Conservation (phyloP, 2,888 invertebrate genomes). For the Ischnura elegans region DNA sequence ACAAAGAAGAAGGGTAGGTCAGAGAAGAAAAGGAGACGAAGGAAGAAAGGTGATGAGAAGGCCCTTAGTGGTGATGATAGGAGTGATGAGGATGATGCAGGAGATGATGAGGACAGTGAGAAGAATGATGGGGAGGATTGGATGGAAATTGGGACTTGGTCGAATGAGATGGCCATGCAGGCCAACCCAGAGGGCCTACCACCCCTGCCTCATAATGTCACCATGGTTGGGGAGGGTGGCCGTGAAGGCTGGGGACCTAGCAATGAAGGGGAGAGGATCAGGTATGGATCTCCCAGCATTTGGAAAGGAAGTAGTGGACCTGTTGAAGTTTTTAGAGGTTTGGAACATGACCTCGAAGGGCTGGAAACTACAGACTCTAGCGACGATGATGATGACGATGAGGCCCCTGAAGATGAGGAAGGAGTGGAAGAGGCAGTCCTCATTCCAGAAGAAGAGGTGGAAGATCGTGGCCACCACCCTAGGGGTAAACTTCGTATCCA, state of each 20-base stretch:
- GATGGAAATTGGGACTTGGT: constrained; percentile 94
- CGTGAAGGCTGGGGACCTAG: constrained; percentile 74
- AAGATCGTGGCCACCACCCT: constrained; percentile 55
- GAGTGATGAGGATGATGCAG: constrained; percentile 73
- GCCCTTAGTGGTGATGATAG: constrained; percentile 70
- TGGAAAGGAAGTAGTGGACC: constrained; percentile 75
- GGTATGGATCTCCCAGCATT: constrained; percentile 81
- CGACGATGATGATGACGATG: constrained; percentile 76
- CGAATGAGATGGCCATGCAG: constrained; percentile 89
- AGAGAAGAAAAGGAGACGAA: constrained; percentile 72
- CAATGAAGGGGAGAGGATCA: constrained; percentile 74
- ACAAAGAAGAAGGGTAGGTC: constrained; percentile 70
- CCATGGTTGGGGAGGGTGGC: constrained; percentile 77
- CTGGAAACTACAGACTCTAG: constrained; percentile 79
- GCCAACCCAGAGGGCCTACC: constrained; percentile 72
- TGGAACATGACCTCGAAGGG: constrained; percentile 78
- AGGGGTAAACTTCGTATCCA: constrained; percentile 85
- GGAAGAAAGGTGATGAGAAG: constrained; percentile 73
- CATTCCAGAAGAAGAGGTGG: constrained; percentile 60
- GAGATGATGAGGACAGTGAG: constrained; percentile 72
- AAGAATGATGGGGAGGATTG: constrained; percentile 78
- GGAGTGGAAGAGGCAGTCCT: constrained; percentile 70
- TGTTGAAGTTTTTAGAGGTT: constrained; percentile 75
- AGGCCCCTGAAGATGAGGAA: constrained; percentile 72
- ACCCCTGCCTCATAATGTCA: constrained; percentile 83